A percentile compares a stretch with the other conserved stretches of the same genome.
These are phyloP conservation scores for Stictocephala bisonia DNA, from an alignment of 2,888 invertebrate genomes.

Conservation along the genomic window DNA sequence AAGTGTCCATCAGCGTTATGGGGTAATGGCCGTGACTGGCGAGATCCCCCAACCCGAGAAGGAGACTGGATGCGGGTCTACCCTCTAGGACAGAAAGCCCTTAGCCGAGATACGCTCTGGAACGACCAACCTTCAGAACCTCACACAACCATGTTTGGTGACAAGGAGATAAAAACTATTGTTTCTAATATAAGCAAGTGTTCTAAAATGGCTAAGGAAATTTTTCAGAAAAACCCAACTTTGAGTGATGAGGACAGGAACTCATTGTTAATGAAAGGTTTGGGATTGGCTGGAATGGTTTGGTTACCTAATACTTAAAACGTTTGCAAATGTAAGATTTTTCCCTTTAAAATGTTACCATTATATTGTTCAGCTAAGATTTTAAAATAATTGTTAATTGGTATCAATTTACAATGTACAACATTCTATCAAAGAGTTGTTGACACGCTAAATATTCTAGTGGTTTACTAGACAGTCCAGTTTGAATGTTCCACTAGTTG, in stretches of 20 bases:
- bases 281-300: slow-evolving; percentile 48
- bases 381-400: background rate
- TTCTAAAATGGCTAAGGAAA: slow-evolving; percentile 50
- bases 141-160: slow-evolving; percentile 47
- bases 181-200: slow-evolving; percentile 52
- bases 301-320: slow-evolving; percentile 52
- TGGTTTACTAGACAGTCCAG: no score
- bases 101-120: slow-evolving; percentile 39
- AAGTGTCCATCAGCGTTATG: slow-evolving; percentile 63
- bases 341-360: no score
- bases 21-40: slow-evolving; percentile 81
- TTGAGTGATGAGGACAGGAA: slow-evolving; percentile 47
- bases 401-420: no score
- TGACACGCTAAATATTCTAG: no score
- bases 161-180: slow-evolving; percentile 53
- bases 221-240: slow-evolving; percentile 40
- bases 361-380: no score
- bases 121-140: slow-evolving; percentile 38
- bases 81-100: slow-evolving; percentile 65
- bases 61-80: slow-evolving; percentile 84
- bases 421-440: no score
- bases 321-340: no score
- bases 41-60: slow-evolving; percentile 71
- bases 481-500: no score
- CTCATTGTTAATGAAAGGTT: slow-evolving; percentile 46